These are phyloP conservation scores for Asbolus verrucosus DNA, from an alignment of 1,140 invertebrate species.

Conservation along the genomic window DNA sequence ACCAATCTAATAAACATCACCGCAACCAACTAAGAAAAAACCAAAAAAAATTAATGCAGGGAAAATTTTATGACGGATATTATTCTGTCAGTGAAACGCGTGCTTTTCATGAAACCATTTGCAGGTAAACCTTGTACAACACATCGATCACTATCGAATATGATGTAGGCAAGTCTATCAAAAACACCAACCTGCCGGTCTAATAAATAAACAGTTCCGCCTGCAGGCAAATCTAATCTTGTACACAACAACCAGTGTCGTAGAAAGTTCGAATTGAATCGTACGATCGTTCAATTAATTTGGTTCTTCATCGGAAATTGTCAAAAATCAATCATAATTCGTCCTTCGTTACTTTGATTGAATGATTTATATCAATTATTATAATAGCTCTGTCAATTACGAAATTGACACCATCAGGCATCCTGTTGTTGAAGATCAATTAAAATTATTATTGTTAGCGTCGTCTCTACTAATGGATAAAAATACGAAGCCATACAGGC, in stretches of 20 bases:
- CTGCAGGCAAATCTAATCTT: constrained; percentile 5
- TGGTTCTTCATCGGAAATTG: constrained; percentile 16
- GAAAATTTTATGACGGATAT: no score
- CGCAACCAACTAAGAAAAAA: no score
- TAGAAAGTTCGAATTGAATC: background rate
- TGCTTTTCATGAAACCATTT: no score
- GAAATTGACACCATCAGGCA: constrained; percentile 15
- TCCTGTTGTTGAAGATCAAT: constrained; percentile 32
- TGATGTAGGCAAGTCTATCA: no score
- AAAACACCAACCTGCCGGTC: no score
- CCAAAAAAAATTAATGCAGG: no score
- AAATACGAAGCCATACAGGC: constrained; percentile 43
- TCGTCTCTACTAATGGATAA: constrained; percentile 34
- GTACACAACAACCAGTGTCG: constrained; percentile 14
- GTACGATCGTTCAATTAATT: constrained; percentile 24
- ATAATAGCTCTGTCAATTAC: constrained; percentile 31
- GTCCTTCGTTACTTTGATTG: constrained; percentile 25
- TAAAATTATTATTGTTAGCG: constrained; percentile 30
- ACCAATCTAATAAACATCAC: constrained; percentile 16
- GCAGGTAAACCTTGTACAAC: no score
- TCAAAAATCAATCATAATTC: constrained; percentile 33
- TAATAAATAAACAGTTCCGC: constrained; percentile 23
- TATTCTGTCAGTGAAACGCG: no score
- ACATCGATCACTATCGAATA: no score
- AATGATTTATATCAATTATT: constrained; percentile 44